Percentiles rank a stretch among this genome's conserved stretches.
These are phyloP conservation scores for Phlogophora meticulosa DNA, from an alignment of 2,888 invertebrate species.

Conservation along the genomic window DNA sequence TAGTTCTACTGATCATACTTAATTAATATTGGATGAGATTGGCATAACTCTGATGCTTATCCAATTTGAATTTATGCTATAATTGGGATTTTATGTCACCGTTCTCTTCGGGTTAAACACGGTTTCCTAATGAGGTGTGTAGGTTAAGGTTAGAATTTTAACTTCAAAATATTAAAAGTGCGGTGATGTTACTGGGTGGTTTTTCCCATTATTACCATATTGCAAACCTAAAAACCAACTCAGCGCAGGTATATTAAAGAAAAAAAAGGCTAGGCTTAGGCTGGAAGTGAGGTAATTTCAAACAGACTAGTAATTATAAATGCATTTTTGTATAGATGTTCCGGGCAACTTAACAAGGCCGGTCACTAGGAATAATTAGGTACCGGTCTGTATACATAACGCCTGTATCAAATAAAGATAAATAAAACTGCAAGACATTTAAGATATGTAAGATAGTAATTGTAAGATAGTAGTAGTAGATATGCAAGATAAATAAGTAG, in stretches of 20 bases:
- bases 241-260: no score
- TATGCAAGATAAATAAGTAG: no score
- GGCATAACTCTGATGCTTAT: neutral
- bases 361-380: no score
- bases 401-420: no score
- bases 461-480: no score
- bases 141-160: slow-evolving; percentile 13
- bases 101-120: neutral
- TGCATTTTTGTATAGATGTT: no score
- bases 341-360: no score
- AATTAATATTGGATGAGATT: neutral
- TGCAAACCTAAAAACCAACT: neutral
- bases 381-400: no score
- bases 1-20: neutral
- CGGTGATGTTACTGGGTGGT: neutral
- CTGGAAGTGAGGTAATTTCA: neutral
- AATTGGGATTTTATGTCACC: slow-evolving; percentile 10
- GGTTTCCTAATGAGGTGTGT: slow-evolving; percentile 25
- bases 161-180: neutral
- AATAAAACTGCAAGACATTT: no score
- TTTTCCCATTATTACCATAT: slow-evolving; percentile 1
- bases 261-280: neutral
- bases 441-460: no score
- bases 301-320: neutral
- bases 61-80: neutral